Conservation (phyloP, 1,140 invertebrate genomes). For the Meloidogyne exigua region DNA sequence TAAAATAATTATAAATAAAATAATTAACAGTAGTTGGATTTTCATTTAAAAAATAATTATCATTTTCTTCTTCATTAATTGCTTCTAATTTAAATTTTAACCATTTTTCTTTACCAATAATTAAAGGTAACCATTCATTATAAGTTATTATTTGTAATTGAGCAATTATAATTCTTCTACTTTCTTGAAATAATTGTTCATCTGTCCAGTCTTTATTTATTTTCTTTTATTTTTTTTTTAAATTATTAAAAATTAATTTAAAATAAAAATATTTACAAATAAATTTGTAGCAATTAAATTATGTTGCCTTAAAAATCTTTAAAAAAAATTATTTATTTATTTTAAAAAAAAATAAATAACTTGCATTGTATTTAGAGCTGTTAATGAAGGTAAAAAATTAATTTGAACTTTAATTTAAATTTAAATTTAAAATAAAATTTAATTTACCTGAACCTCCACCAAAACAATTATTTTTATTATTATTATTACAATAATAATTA, state of each 20-base stretch:
- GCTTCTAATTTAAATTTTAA: slow-evolving; percentile 12
- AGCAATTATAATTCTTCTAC: slow-evolving; percentile 69
- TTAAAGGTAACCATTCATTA: slow-evolving; percentile 64
- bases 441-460: slow-evolving; percentile 63
- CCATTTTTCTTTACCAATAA: slow-evolving; percentile 59
- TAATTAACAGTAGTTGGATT: neutral
- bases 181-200: slow-evolving; percentile 81
- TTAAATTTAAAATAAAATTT: neutral
- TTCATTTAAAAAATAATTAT: neutral
- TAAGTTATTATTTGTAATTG: slow-evolving; percentile 64
- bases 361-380: slow-evolving; percentile 80
- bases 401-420: slow-evolving; percentile 69
- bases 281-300: slow-evolving; percentile 52
- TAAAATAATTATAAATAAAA: neutral
- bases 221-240: slow-evolving; percentile 67
- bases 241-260: neutral
- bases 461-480: slow-evolving; percentile 21
- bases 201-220: slow-evolving; percentile 92
- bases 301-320: slow-evolving; percentile 71
- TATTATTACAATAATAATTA: slow-evolving; percentile 22
- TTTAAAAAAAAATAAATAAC: slow-evolving; percentile 61
- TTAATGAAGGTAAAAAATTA: slow-evolving; percentile 82
- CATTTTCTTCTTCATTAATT: neutral
- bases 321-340: neutral
- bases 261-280: slow-evolving; percentile 37